A percentile compares a stretch with the other conserved stretches of the same genome.
Conservation (phyloP, 2,888 invertebrate species). For the Prenolepis imparis region DNA sequence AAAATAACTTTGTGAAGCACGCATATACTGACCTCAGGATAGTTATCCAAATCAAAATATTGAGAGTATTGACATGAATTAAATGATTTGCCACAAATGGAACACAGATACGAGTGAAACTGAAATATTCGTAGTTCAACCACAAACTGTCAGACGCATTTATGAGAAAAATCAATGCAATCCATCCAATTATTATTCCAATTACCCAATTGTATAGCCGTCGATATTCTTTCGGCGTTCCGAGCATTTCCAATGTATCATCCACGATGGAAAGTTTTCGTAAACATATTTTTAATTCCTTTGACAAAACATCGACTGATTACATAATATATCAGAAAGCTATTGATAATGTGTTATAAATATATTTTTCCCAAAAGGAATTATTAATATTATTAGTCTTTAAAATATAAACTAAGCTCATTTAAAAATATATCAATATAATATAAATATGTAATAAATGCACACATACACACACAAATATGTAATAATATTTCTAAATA, state of each 20-base stretch:
- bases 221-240: constrained; percentile 27
- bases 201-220: constrained; percentile 1
- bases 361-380: too few species aligned
- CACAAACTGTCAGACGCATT: background rate
- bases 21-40: constrained; percentile 12
- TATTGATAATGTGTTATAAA: too few species aligned
- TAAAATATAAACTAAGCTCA: too few species aligned
- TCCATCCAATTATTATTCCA: background rate
- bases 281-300: constrained; percentile 32
- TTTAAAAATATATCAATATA: too few species aligned
- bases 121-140: background rate
- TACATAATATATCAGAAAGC: too few species aligned
- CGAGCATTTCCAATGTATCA: constrained; percentile 7
- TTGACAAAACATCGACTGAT: background rate
- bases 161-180: background rate
- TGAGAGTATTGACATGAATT: background rate
- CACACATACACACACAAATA: background rate
- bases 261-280: constrained; percentile 18
- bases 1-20: background rate
- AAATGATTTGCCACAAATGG: background rate
- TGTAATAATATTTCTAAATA: background rate
- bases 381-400: too few species aligned
- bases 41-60: constrained; percentile 2
- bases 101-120: background rate
- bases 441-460: background rate